Base-by-base conservation (phyloP, 1,140 invertebrate species). In the Lerema accius region DNA sequence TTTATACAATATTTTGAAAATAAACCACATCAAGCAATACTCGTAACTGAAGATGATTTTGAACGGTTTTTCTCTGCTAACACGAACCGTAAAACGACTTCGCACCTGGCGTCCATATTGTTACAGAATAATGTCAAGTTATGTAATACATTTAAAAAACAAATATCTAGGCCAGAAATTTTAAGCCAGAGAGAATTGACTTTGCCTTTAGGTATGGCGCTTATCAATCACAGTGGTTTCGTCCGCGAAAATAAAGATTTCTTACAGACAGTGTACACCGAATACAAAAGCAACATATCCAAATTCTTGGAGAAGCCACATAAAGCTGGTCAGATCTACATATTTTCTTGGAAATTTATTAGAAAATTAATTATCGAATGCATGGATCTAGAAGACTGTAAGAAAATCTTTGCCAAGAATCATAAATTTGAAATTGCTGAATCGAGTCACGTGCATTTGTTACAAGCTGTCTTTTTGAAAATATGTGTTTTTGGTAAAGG, bases 271-370 rank as follows among this genome's bases (percentile, higher is more conserved):
- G 85, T 94, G 66, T 94, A 92, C 76, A 82, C 91, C 28, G 89
- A 92, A 64, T 92, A 93, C 56, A 93, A 93, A 76, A 81, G 87
- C 11, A 92, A 92, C 65, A 91, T 94, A 26, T 76, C 86, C 49
- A 94, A 94, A 80, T 86, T 92, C 49, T 82, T 94, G 11, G 92
- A 93, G 71, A 94, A 94, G 71, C 93, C 94, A 0, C 93, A 93
- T 53, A 94, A 94, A 88, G 93, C 92, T 0, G 92, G 92, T 0
- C 91, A 93, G 67, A 91, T 94, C 43, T 94, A 94, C 58, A 73
- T 91, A 17, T 89, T 90, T 61, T 89, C 91, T 63, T 89, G 91
- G 17, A 76, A 84, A 50, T 86, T 92, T 28, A 87, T 94, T 23
- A 84, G 82, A 5, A 82, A 90, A 69, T 78, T 94, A 17, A 86